These are phyloP conservation scores for Trididemnum miniatum DNA, from an alignment of 23 tunicate species.

Conservation along the genomic window DNA sequence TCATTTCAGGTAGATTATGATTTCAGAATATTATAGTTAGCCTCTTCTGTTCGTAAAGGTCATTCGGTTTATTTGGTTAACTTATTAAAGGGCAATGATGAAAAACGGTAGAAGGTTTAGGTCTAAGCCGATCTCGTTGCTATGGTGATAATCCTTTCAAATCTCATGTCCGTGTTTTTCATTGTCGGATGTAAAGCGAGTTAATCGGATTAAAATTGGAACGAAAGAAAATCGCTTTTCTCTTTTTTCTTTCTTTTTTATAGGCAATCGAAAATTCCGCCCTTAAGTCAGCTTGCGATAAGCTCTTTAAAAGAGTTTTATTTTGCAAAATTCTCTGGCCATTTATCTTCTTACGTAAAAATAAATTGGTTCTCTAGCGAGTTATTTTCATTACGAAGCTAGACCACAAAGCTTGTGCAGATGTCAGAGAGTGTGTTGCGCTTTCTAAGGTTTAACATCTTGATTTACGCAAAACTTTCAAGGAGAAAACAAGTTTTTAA, in stretches of 20 bases:
- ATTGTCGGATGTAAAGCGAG: constrained; percentile 35
- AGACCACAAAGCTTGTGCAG: too few relatives aligned
- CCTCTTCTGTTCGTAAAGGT: too few relatives aligned
- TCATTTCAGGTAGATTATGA: too few relatives aligned
- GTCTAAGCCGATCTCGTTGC: constrained; percentile 36
- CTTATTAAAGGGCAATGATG: background rate
- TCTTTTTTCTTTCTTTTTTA: constrained; percentile 20
- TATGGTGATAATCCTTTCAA: constrained; percentile 36
- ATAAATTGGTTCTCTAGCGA: background rate
- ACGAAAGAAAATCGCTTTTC: background rate
- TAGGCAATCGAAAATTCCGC: background rate
- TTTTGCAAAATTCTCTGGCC: constrained; percentile 1
- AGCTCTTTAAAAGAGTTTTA: background rate
- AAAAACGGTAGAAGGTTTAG: background rate
- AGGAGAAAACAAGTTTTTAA: too few relatives aligned
- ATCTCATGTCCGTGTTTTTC: constrained; percentile 20
- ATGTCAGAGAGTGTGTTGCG: too few relatives aligned
- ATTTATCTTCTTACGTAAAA: constrained; percentile 22
- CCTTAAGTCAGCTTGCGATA: constrained; percentile 25
- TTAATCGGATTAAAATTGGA: constrained; percentile 27
- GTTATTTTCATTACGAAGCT: background rate
- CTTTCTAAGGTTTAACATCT: too few relatives aligned
- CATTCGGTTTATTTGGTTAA: constrained; percentile 31
- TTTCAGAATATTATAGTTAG: too few relatives aligned
- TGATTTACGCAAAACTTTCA: too few relatives aligned